These are phyloP conservation scores for Chaetophractus vellerosus DNA, from an alignment of 2,797 vertebrate species.

Conservation along the genomic window DNA sequence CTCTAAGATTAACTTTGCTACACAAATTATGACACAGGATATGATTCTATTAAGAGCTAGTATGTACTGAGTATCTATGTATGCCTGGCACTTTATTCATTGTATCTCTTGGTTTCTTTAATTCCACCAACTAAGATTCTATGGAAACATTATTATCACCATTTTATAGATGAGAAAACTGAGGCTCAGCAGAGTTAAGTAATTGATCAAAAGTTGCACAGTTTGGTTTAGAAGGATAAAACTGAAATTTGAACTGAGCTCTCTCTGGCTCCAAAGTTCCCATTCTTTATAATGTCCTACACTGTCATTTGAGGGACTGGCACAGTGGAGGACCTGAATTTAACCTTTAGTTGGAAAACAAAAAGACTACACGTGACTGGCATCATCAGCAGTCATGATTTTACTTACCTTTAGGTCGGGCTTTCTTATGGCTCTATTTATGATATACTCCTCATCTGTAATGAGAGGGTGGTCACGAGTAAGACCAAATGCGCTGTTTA, in stretches of 20 bases:
- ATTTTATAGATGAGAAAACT: background rate
- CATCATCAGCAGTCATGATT: background rate
- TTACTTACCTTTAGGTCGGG: slow-evolving; percentile 89
- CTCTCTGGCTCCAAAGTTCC: background rate
- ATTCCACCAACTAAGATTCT: slow-evolving; percentile 37
- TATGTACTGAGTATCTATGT: background rate
- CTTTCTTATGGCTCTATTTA: slow-evolving; percentile 88
- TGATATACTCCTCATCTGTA: slow-evolving; percentile 86
- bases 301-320: background rate
- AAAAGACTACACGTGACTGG: background rate
- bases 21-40: background rate
- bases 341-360: background rate
- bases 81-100: background rate
- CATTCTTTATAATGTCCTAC: background rate
- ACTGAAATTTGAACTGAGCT: background rate
- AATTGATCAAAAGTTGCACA: background rate
- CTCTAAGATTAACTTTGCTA: background rate
- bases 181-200: background rate
- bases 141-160: background rate
- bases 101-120: background rate
- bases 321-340: background rate
- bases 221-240: background rate
- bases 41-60: background rate
- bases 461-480: slow-evolving; percentile 70
- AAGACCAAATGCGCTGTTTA: slow-evolving; percentile 52